These are phyloP conservation scores for Parnassius smintheus DNA, from an alignment of 2,888 invertebrate species.

Conservation along the genomic window DNA sequence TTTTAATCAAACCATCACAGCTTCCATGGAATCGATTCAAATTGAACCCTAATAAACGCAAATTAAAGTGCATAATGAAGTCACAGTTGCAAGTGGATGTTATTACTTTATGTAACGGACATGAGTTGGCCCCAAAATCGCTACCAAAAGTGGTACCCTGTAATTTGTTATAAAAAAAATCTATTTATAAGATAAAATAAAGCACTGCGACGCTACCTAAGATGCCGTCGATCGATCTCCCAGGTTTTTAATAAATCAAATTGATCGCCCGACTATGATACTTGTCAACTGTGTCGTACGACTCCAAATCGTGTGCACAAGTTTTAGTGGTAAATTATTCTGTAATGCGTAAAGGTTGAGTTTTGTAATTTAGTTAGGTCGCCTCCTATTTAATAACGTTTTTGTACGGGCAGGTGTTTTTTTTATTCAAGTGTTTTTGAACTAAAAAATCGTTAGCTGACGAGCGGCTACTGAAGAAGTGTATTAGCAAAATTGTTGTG, in stretches of 20 bases:
- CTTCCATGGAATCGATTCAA: slow-evolving; percentile 43
- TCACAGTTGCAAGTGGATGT: slow-evolving; percentile 44
- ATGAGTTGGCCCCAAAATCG: slow-evolving; percentile 66
- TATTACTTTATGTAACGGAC: slow-evolving; percentile 53
- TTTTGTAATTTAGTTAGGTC: slow-evolving; percentile 79
- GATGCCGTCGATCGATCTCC: slow-evolving; percentile 73
- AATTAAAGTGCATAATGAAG: slow-evolving; percentile 61
- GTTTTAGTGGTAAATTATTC: slow-evolving; percentile 70
- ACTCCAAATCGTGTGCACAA: slow-evolving; percentile 56
- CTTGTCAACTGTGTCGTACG: slow-evolving; percentile 68
- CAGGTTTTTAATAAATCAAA: slow-evolving; percentile 70
- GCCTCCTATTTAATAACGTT: slow-evolving; percentile 79
- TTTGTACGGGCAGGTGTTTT: slow-evolving; percentile 71
- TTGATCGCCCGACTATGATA: slow-evolving; percentile 65
- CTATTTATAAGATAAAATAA: slow-evolving; percentile 81
- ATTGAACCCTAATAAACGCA: slow-evolving; percentile 60
- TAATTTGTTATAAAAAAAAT: slow-evolving; percentile 79
- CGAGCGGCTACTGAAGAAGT: slow-evolving; percentile 77
- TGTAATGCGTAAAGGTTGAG: slow-evolving; percentile 74
- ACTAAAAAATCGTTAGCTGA: slow-evolving; percentile 49
- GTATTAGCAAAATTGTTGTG: slow-evolving; percentile 75
- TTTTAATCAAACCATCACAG: slow-evolving; percentile 39
- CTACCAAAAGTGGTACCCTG: slow-evolving; percentile 79
- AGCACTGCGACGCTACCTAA: slow-evolving; percentile 76
- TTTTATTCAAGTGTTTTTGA: slow-evolving; percentile 51